Evolutionary conservation across 2,888 invertebrate species (phyloP).

Genomic region (Protodeltote pygarga): DNA sequence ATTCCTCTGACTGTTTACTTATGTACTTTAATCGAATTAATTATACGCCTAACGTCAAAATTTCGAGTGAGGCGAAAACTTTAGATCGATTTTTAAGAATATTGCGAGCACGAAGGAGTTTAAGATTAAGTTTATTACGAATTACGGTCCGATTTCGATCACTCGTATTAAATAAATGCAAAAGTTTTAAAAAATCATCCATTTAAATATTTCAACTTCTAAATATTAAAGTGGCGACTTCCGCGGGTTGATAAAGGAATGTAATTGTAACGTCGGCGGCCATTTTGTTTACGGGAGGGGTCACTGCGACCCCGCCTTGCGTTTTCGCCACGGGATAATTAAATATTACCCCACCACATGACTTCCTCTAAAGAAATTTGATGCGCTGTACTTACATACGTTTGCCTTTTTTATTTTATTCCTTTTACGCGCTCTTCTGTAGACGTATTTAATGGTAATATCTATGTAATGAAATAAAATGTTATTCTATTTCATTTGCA

Average conservation of each 20-base stretch:
- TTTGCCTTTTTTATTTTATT: slow-evolving; percentile 52
- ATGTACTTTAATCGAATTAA: no score
- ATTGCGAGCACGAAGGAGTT: no score
- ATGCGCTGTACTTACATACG: slow-evolving; percentile 65
- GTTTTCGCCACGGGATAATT: slow-evolving; percentile 83
- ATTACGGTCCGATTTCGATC: background rate
- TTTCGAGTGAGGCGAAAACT: no score
- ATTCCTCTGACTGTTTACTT: no score
- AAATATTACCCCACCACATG: slow-evolving; percentile 82
- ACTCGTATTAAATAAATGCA: background rate
- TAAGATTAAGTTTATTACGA: background rate
- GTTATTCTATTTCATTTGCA: slow-evolving; percentile 33
- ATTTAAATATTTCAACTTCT: slow-evolving; percentile 55
- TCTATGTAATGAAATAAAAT: slow-evolving; percentile 27
- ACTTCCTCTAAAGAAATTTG: slow-evolving; percentile 74
- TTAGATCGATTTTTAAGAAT: no score
- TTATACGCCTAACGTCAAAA: no score
- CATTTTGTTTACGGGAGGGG: slow-evolving; percentile 85
- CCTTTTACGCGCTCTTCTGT: slow-evolving; percentile 29
- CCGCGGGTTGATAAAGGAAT: slow-evolving; percentile 69
- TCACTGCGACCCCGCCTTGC: slow-evolving; percentile 83
- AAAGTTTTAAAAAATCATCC: slow-evolving; percentile 30
- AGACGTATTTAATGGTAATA: slow-evolving; percentile 11
- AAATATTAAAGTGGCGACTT: slow-evolving; percentile 67
- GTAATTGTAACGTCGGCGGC: slow-evolving; percentile 81